phyloP scores from a whole-genome alignment of 2,797 vertebrate genomes.

The Sebastes reedi region DNA sequence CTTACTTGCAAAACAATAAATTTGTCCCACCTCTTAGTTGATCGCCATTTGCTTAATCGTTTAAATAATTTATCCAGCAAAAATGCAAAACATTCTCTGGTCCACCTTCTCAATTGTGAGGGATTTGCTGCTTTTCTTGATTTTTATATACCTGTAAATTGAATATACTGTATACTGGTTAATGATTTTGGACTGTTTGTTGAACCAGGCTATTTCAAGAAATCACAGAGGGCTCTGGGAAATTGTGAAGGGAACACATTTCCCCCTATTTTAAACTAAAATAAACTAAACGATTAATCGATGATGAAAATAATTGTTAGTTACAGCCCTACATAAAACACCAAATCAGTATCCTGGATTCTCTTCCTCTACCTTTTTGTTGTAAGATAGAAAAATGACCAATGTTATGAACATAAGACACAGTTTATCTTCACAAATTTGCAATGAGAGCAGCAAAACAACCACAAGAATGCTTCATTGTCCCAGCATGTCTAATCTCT shows the following conservation, averaged over 20 bases:
- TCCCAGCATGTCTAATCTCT: not conserved
- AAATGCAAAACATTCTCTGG: not conserved
- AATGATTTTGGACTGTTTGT: not conserved
- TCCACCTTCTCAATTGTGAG: not conserved
- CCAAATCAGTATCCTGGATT: not conserved
- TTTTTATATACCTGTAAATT: not conserved
- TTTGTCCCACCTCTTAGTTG: too few species aligned
- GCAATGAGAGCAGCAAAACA: not conserved
- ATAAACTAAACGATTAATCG: not conserved
- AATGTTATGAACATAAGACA: not conserved
- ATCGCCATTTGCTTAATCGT: rapidly evolving
- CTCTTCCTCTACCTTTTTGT: not conserved
- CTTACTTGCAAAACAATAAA: too few species aligned
- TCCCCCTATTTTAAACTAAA: not conserved
- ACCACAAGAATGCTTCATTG: not conserved
- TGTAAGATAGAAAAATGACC: not conserved
- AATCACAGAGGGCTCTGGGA: not conserved
- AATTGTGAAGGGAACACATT: not conserved
- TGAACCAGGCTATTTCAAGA: not conserved
- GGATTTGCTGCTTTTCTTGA: not conserved
- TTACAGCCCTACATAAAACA: not conserved
- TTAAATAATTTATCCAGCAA: not conserved
- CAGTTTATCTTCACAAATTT: not conserved
- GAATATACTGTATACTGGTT: not conserved
- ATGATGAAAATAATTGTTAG: not conserved